Evolutionary conservation across 2,113 vertebrate species (phyloP).

Genomic region (Fulica atra): DNA sequence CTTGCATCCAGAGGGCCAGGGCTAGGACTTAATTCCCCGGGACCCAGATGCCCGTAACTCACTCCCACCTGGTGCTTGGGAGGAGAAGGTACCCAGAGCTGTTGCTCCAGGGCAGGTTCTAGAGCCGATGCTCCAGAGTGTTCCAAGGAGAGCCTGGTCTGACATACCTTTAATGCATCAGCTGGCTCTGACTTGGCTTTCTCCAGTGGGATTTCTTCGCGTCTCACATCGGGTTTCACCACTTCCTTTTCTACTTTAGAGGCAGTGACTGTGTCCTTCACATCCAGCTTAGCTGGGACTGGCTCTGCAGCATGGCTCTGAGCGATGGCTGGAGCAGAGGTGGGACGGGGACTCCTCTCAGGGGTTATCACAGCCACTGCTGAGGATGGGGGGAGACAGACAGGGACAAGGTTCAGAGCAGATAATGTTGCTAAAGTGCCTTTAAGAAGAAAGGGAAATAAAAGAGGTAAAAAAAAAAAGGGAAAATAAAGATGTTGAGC

Average conservation of each 20-base stretch:
- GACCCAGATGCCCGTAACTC: not conserved
- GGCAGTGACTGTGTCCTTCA: not conserved
- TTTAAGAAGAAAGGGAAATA: not conserved
- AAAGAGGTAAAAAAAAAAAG: not conserved
- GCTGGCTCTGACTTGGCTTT: constrained; percentile 70
- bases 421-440: not conserved
- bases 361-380: constrained; percentile 84
- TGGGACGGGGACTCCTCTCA: constrained; percentile 87
- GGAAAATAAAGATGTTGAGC: constrained; percentile 11
- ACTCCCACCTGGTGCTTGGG: accelerated
- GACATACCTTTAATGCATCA: constrained; percentile 83
- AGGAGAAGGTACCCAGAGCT: not conserved
- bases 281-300: constrained; percentile 24
- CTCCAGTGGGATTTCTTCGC: constrained; percentile 66
- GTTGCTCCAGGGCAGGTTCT: not conserved
- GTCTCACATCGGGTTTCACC: constrained; percentile 73
- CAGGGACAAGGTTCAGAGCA: not conserved
- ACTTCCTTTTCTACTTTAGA: constrained; percentile 72
- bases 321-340: constrained; percentile 90
- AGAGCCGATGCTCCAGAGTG: not conserved
- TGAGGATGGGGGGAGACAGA: not conserved
- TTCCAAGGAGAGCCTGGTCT: not conserved
- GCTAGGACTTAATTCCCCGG: not conserved
- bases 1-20: too few species aligned
- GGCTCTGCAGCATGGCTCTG: constrained; percentile 81